Evolutionary conservation across 2,113 vertebrate species (phyloP).

Genomic region (Lipotes vexillifer): DNA sequence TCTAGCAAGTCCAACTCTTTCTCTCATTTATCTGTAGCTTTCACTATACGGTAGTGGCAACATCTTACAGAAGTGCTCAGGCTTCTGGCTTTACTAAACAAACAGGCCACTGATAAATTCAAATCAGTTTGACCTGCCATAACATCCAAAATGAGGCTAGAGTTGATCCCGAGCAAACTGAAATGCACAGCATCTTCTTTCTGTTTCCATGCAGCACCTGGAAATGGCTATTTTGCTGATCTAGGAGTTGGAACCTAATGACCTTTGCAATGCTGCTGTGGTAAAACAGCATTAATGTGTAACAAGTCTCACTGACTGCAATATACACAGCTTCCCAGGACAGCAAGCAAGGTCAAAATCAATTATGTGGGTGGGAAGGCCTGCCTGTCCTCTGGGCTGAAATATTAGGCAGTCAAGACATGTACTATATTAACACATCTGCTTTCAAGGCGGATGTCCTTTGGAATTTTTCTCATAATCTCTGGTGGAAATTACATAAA

Average conservation of each 20-base stretch:
- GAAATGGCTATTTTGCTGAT: not conserved
- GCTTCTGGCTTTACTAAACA: not conserved
- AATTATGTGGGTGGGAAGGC: not conserved
- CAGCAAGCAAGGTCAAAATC: not conserved
- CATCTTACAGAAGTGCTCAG: not conserved
- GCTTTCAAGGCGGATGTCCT: not conserved
- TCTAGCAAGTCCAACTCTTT: constrained; percentile 75
- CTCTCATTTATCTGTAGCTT: constrained; percentile 67
- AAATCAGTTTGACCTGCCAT: not conserved
- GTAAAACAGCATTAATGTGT: not conserved
- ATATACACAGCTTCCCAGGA: not conserved
- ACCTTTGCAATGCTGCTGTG: not conserved
- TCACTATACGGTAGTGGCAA: not conserved
- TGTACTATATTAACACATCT: not conserved
- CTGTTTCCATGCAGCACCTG: not conserved
- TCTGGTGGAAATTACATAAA: not conserved
- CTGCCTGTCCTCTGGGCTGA: not conserved
- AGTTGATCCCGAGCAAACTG: not conserved
- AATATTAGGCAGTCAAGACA: not conserved
- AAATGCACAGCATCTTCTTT: not conserved
- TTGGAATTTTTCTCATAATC: constrained; percentile 21
- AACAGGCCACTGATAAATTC: not conserved
- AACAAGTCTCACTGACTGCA: not conserved
- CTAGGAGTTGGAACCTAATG: not conserved
- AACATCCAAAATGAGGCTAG: not conserved